These are phyloP conservation scores for Ifrita kowaldi DNA, from an alignment of 2,113 vertebrate genomes.

Conservation along the genomic window DNA sequence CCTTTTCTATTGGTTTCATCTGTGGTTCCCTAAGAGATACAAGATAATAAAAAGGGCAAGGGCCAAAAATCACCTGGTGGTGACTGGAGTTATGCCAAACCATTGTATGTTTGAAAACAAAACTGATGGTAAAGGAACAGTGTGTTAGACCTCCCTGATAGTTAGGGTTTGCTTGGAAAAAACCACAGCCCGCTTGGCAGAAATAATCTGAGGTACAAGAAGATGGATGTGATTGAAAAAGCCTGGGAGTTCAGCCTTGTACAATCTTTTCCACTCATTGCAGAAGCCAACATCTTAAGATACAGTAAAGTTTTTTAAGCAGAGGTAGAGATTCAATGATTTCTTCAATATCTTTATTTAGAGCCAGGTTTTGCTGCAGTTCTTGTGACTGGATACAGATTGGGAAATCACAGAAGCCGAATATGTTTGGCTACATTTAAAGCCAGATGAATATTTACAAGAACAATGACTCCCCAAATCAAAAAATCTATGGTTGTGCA, in stretches of 20 bases:
- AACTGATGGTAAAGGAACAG: constrained; percentile 30
- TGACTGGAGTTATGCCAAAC: constrained; percentile 65
- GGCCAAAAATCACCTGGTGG: constrained; percentile 72
- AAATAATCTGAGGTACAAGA: not conserved
- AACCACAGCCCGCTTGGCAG: constrained; percentile 13
- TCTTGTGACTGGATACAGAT: not conserved
- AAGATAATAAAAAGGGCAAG: constrained; percentile 61
- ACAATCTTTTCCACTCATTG: not conserved
- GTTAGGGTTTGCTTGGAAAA: constrained; percentile 35
- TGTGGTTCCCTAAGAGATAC: constrained; percentile 52
- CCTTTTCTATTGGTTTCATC: constrained; percentile 53
- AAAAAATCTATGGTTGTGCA: not conserved
- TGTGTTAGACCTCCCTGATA: constrained; percentile 51
- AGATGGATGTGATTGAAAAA: not conserved
- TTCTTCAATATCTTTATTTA: not conserved
- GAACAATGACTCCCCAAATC: not conserved
- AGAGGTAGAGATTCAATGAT: not conserved
- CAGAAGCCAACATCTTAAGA: not conserved
- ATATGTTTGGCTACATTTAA: not conserved
- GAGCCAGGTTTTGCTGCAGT: not conserved
- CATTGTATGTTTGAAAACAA: constrained; percentile 58
- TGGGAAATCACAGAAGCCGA: not conserved
- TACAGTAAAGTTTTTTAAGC: not conserved
- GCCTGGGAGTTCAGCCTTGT: not conserved
- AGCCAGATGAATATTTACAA: not conserved